Evolutionary conservation across 2,888 invertebrate genomes (phyloP).

Genomic region (Orthosia incerta): DNA sequence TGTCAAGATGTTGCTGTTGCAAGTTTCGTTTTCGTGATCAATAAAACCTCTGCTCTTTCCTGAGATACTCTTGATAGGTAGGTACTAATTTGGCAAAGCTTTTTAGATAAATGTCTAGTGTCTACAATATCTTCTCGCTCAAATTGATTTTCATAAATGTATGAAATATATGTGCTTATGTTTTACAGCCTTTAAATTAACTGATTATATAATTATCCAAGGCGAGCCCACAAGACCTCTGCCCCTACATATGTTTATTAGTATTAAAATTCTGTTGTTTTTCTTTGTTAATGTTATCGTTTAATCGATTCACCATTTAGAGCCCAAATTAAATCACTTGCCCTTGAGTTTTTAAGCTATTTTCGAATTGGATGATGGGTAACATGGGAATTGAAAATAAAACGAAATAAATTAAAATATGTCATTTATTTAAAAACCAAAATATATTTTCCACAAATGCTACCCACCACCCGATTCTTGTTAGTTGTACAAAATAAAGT

Average conservation of each 20-base stretch:
- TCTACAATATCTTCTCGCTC: neutral
- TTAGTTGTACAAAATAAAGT: conserved; percentile 63
- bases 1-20: no score
- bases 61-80: neutral
- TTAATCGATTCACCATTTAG: neutral
- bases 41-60: neutral
- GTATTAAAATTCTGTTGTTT: neutral
- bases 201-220: neutral
- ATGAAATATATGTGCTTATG: neutral
- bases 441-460: conserved; percentile 71
- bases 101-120: neutral
- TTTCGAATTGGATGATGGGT: conserved; percentile 82
- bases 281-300: neutral
- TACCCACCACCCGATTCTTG: conserved; percentile 85
- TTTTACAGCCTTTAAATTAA: neutral
- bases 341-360: neutral
- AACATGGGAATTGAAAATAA: conserved; percentile 80
- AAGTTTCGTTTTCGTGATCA: neutral
- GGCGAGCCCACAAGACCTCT: neutral
- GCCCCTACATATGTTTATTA: neutral
- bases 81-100: neutral
- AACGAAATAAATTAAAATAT: conserved; percentile 73
- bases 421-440: conserved; percentile 77
- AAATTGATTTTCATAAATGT: neutral
- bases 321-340: neutral